Conservation (phyloP, 1,140 invertebrate species). For the Choristoneura fumiferana region DNA sequence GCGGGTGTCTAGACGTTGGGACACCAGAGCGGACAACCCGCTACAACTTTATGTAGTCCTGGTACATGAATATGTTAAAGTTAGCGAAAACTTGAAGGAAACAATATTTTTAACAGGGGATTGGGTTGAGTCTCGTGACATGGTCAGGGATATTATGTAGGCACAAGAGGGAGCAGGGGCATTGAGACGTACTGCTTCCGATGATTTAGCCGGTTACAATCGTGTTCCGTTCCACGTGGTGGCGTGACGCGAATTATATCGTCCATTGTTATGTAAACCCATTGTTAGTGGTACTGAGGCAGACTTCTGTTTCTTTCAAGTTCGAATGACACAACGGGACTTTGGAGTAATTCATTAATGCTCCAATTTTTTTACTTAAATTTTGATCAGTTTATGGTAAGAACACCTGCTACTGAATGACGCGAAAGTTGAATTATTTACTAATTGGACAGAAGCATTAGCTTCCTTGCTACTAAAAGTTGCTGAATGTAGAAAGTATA, state of each 20-base stretch:
- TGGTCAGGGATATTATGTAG: background rate
- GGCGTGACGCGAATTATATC: no score
- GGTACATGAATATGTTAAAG: background rate
- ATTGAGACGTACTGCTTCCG: background rate
- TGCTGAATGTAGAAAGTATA: no score
- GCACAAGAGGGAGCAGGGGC: background rate
- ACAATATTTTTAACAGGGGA: no score
- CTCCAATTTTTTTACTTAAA: no score
- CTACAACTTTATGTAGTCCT: constrained; percentile 4
- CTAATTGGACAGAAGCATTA: no score
- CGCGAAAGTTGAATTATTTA: no score
- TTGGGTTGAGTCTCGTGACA: background rate
- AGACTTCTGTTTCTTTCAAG: no score
- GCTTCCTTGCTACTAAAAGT: no score
- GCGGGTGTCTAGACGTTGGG: constrained; percentile 4
- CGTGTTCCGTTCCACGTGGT: background rate
- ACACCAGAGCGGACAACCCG: background rate
- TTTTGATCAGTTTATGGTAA: no score
- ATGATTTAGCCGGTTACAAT: background rate
- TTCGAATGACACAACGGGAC: no score
- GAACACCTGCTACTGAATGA: no score
- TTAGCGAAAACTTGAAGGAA: background rate
- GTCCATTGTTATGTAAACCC: constrained; percentile 6
- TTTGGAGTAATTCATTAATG: no score
- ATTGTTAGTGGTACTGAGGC: background rate